These are phyloP conservation scores for Tragelaphus scriptus DNA, from an alignment of 2,113 vertebrate species.

Conservation along the genomic window DNA sequence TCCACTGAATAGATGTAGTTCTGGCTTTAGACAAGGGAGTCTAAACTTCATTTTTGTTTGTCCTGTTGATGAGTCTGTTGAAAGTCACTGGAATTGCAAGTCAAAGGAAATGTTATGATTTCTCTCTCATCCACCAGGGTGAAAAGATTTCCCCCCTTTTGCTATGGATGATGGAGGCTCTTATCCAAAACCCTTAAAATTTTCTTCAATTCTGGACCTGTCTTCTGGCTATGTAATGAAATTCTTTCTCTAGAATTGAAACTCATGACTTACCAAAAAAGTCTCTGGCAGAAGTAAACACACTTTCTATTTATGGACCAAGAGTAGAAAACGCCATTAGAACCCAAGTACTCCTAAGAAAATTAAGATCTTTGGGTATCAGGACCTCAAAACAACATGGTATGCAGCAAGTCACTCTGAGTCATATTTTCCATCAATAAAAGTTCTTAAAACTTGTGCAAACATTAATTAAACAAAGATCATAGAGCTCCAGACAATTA, in stretches of 20 bases:
- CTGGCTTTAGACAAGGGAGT: not conserved
- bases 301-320: slow-evolving; percentile 8
- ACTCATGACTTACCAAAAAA: not conserved
- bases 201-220: not conserved
- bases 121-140: not conserved
- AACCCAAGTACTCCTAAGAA: slow-evolving; percentile 20
- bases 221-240: not conserved
- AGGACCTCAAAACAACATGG: not conserved
- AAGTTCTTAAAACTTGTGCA: slow-evolving; percentile 25
- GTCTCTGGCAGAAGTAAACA: slow-evolving; percentile 11
- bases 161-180: rapidly evolving
- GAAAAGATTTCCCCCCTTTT: not conserved
- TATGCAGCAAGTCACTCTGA: slow-evolving; percentile 13
- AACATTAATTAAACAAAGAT: slow-evolving; percentile 40
- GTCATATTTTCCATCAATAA: slow-evolving; percentile 59
- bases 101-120: not conserved
- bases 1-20: not conserved
- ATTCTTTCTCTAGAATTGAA: slow-evolving; percentile 24
- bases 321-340: not conserved
- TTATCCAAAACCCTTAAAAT: not conserved
- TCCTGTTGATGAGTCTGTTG: not conserved
- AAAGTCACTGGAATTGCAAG: not conserved
- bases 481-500: slow-evolving; percentile 9
- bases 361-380: slow-evolving; percentile 1
- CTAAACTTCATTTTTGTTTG: not conserved